Base-by-base conservation (phyloP, 2,888 invertebrate genomes). In the Chymomyza fuscimana region DNA sequence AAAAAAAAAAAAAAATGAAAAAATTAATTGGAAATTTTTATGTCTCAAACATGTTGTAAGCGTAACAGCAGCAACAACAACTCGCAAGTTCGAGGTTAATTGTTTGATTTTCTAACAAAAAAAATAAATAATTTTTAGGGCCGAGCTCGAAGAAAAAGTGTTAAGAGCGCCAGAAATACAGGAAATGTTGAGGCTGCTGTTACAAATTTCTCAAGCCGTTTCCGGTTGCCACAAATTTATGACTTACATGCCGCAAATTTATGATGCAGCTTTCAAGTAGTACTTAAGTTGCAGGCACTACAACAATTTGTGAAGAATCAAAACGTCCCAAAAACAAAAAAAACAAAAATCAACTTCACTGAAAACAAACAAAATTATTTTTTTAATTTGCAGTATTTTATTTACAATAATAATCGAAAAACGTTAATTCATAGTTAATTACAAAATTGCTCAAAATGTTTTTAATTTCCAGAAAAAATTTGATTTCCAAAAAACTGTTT, bases 11-110 rank as follows among this genome's bases (percentile, higher is more conserved):
- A 63, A 25, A 66, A 60, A 56, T 36, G 68, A 74, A 80, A 25
- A 87, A 85, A 87, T 85, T 85, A 85, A 84, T 87, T 86, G 86
- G 84, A 87, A 87, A 87, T 86, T 86, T 87, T 84, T 87, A 87
- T 87, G 82, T 77, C 82, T 81, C 85, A 82, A 84, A 86, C 87
- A 86, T 86, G 83, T 79, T 83, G 86, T 84, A 86, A 84, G 87
- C 82, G 65, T 61, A 54, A 46, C 63, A 72, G 67, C 40, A 58
- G 68, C 62, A 70, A 29, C 63, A 69, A 80, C 63, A 76, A 78
- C 69, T 72, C 71, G 67, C 84, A 81, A 86, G 86, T 84, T 83
- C 84, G 86, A 84, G 86, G 86, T 86, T 86, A 86, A 86, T 86
- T 86, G 86, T 86, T 86, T 84, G 86, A 86, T 84, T 84, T 84